Conservation (phyloP, 1,140 invertebrate species). For the Diabrotica undecimpunctata region DNA sequence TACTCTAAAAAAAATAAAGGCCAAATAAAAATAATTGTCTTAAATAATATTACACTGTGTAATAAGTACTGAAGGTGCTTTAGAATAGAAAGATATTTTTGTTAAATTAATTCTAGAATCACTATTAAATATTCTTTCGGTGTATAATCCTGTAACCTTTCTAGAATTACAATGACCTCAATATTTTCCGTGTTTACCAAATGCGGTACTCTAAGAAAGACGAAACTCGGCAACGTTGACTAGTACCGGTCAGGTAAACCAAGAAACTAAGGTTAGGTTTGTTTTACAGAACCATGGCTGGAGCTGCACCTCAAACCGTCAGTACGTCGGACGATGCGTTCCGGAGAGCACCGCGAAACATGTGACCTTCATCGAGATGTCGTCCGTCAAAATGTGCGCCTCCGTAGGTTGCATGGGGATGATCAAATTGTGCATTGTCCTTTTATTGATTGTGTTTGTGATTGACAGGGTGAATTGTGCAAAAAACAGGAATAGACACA, state of each 20-base stretch:
- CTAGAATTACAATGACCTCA: too few relatives aligned
- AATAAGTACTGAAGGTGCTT: too few relatives aligned
- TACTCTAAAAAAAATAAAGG: too few relatives aligned
- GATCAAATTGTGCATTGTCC: conserved; percentile 18
- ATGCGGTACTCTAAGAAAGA: too few relatives aligned
- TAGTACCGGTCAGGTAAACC: conserved; percentile 32
- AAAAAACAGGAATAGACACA: conserved; percentile 23
- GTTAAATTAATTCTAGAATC: too few relatives aligned
- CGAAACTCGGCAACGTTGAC: background rate
- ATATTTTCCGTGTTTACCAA: too few relatives aligned
- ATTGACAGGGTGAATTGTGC: conserved; percentile 26
- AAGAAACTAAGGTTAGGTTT: conserved; percentile 23
- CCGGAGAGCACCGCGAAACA: conserved; percentile 24
- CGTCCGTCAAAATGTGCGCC: conserved; percentile 10
- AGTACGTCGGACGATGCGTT: conserved; percentile 27
- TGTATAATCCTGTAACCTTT: too few relatives aligned
- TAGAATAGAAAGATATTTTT: too few relatives aligned
- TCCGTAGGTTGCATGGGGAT: conserved; percentile 7
- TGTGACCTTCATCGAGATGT: conserved; percentile 23
- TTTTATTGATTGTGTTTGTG: conserved; percentile 30
- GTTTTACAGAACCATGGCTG: conserved; percentile 32
- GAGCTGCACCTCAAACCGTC: conserved; percentile 8
- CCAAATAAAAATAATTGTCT: too few relatives aligned
- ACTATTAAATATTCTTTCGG: too few relatives aligned
- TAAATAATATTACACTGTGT: too few relatives aligned